Evolutionary conservation across 2,113 vertebrate species (phyloP), one percentile per base, ranked within the genome.

Genomic region (Felis chaus): DNA sequence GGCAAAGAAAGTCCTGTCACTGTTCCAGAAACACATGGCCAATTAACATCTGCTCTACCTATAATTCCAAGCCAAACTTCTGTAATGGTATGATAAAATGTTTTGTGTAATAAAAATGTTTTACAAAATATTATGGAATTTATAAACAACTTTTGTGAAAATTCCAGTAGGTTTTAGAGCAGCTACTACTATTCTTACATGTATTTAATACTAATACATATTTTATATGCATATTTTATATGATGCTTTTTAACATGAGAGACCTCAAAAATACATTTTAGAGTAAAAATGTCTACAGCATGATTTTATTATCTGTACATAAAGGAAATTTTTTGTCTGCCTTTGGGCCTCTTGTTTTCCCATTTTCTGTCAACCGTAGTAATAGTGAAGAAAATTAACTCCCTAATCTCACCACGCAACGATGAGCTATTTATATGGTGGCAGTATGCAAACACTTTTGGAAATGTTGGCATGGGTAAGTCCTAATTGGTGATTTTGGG

Each of bases 91-190:
- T 81, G 7, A 53, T n/a, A 36, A 92, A 95, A 90, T 95, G 48
- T 78, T 92, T 89, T 57, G 80, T 81, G 2, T 89, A 71, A 82
- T 73, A 53, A 93, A 90, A 78, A 95, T n/a, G 21, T 94, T 65
- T 94, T 50, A 74, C 10, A 80, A 68, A 74, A 84, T 89, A 85
- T 63, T 79, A 41, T 19, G 61, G 65, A 61, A 80, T 89, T 89
- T 85, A 86, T 86, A 90, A 89, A 89, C 63, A 88, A 55, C 87
- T 65, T 80, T 89, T 92, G 33, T 96, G 73, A 87, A 87, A 82
- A 7, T 55, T 16, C 16, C 73, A 87, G 39, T 55, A 76, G 66
- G 10, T 73, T 94, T 91, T 83, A 66, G 78, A 50, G 74, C 41
- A 74, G 29, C 50, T 68, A 81, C 8, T 27, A 80, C 45, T 82